A percentile compares a stretch with the other conserved stretches of the same genome.
Conservation (phyloP, 2,888 invertebrate species). For the Diachrysia chrysitis region DNA sequence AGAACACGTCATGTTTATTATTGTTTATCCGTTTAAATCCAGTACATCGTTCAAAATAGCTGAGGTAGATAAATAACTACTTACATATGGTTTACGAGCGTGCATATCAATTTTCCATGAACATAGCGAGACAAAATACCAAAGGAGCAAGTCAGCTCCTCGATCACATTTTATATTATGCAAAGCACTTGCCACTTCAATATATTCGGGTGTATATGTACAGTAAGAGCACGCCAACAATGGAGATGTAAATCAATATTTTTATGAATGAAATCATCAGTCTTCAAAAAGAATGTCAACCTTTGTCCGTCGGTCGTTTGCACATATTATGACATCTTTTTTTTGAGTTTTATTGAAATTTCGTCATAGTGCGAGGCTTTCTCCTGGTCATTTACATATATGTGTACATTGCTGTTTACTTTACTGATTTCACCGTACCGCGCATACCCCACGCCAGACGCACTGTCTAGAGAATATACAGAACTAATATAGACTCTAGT, state of each 20-base stretch:
- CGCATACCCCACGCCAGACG: constrained; percentile 46
- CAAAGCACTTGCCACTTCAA: constrained; percentile 1
- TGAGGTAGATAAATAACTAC: not conserved
- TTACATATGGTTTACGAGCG: not conserved
- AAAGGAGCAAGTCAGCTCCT: not conserved
- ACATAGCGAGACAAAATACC: not conserved
- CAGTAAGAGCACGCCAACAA: not conserved
- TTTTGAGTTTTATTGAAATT: constrained; percentile 78
- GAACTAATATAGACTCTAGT: constrained; percentile 48
- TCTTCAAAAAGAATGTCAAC: not conserved
- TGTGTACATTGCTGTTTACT: constrained; percentile 83
- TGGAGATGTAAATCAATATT: constrained; percentile 8
- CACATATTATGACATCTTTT: constrained; percentile 70
- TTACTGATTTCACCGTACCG: constrained; percentile 80
- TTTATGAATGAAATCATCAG: constrained; percentile 31
- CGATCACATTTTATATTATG: not conserved
- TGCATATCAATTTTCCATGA: not conserved
- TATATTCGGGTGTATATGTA: not conserved
- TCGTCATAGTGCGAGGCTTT: constrained; percentile 81
- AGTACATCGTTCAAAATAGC: not conserved
- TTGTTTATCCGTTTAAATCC: not conserved
- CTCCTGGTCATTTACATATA: constrained; percentile 82
- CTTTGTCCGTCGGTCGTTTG: constrained; percentile 25
- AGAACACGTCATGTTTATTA: too few species aligned
- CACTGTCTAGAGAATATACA: constrained; percentile 41